These are phyloP conservation scores for Anser brachyrhynchus DNA, from an alignment of 2,113 vertebrate species.

Conservation along the genomic window DNA sequence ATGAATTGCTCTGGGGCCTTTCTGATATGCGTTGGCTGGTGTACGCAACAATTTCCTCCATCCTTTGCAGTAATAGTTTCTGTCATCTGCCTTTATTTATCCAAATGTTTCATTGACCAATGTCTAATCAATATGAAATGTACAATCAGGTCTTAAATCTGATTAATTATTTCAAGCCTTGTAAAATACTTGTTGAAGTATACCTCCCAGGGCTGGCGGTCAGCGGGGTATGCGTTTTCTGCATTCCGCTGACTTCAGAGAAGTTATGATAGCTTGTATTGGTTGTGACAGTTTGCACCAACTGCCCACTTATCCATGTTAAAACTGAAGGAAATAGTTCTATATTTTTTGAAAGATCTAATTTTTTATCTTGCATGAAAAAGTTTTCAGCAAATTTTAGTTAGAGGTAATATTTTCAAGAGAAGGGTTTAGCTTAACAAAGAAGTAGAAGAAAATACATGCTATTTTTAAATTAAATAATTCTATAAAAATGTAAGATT, in stretches of 20 bases:
- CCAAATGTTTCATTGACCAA: background rate
- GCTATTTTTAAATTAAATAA: background rate
- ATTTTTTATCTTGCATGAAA: background rate
- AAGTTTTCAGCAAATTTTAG: background rate
- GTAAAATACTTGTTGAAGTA: background rate
- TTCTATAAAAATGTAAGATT: background rate
- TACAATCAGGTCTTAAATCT: slow-evolving; percentile 8
- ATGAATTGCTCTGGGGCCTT: slow-evolving; percentile 38
- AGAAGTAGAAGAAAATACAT: background rate
- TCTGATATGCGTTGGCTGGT: background rate
- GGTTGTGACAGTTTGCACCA: background rate
- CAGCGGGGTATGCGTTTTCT: accelerated
- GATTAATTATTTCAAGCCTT: background rate
- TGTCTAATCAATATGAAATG: slow-evolving; percentile 28
- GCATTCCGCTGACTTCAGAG: background rate
- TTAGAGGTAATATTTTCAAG: background rate
- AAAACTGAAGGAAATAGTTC: background rate
- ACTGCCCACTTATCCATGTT: accelerated
- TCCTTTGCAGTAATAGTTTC: background rate
- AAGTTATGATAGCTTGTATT: background rate
- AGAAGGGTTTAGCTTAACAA: background rate
- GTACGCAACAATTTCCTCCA: background rate
- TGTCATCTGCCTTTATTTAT: slow-evolving; percentile 46
- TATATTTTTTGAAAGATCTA: background rate
- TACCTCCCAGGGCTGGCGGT: background rate